Evolutionary conservation across 2,113 vertebrate species (phyloP), one percentile per base, ranked within the genome.

Genomic region (Tinamus guttatus): DNA sequence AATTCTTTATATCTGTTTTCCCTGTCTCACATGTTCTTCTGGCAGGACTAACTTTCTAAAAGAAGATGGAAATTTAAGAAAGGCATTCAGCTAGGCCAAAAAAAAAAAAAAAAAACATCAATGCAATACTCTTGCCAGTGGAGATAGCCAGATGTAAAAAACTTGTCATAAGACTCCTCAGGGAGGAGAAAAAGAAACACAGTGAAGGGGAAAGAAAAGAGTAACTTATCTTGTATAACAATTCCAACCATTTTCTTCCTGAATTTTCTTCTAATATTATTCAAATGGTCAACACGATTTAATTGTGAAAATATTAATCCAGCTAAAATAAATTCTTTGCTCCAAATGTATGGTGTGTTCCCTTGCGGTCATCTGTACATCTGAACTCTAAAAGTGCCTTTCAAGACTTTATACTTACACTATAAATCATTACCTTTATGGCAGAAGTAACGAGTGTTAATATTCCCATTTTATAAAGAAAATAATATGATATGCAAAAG

Each of bases 61-160:
- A 85, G 9, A 52, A 59, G 25, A 30, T 6, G 68, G 38, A 38
- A 60, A 60, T 60, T 80, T 60, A 28, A 45, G 18, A 68, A 62
- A 34, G 27, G 15, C 30, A 28, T 56, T 56, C 54, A 30, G 28
- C 16, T 56, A 56, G 36, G 13, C 59, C 12, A 19, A 76, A 62
- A 9, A 62, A 34, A 3, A 0, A 14, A 38, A 19, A 76, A 62
- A 9, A 62, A 34, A 3, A 0, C 18, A 38, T 45, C 3, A 25
- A 21, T n/a, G 45, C 5, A 28, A 9, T 45, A 60, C 19, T n/a
- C 11, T 11, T 60, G 13, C 14, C 24, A 8, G 62, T 40, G 2
- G 60, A 74, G 45, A 68, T 20, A 62, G 74, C 5, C 74, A 16
- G 15, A 20, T 32, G 18, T 13, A 34, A 36, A 54, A 74, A 79